phyloP scores from a whole-genome alignment of 2,888 invertebrate genomes.

The Maniola hyperantus region DNA sequence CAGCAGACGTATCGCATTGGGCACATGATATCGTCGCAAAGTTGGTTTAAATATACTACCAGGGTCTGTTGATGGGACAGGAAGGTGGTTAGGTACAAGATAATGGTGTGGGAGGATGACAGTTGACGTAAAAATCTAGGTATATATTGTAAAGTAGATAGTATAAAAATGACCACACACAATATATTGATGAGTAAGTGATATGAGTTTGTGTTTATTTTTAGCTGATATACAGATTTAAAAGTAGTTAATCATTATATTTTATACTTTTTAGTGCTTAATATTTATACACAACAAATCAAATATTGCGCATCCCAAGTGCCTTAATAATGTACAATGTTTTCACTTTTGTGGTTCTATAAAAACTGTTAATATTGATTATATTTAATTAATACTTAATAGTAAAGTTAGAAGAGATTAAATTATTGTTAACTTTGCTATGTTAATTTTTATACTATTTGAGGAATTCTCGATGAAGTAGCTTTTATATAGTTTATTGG shows the following conservation, averaged over 20 bases:
- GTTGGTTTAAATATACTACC: background rate
- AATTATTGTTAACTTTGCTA: slow-evolving; percentile 82
- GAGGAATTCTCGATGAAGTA: slow-evolving; percentile 44
- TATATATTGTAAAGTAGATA: background rate
- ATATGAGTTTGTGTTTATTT: slow-evolving; percentile 39
- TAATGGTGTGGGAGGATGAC: too few species aligned
- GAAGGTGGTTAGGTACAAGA: too few species aligned
- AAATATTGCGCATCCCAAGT: slow-evolving; percentile 75
- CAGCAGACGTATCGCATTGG: too few species aligned
- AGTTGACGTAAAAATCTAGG: too few species aligned
- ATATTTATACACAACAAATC: slow-evolving; percentile 71
- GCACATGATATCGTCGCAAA: too few species aligned
- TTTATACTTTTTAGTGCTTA: slow-evolving; percentile 71
- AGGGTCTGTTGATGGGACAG: background rate
- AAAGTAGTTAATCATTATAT: slow-evolving; percentile 61
- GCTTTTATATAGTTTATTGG: slow-evolving; percentile 33
- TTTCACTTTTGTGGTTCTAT: slow-evolving; percentile 74
- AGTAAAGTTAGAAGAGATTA: slow-evolving; percentile 79
- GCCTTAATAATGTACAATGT: slow-evolving; percentile 80
- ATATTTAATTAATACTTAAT: slow-evolving; percentile 70
- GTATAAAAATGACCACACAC: background rate
- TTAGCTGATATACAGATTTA: slow-evolving; percentile 26
- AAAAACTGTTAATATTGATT: slow-evolving; percentile 72
- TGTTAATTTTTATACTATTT: slow-evolving; percentile 69
- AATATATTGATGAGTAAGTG: slow-evolving; percentile 64